A percentile compares a stretch with the other conserved stretches of the same genome.
These are phyloP conservation scores for Schizaphis graminum DNA, from an alignment of 2,888 invertebrate species.

Conservation along the genomic window DNA sequence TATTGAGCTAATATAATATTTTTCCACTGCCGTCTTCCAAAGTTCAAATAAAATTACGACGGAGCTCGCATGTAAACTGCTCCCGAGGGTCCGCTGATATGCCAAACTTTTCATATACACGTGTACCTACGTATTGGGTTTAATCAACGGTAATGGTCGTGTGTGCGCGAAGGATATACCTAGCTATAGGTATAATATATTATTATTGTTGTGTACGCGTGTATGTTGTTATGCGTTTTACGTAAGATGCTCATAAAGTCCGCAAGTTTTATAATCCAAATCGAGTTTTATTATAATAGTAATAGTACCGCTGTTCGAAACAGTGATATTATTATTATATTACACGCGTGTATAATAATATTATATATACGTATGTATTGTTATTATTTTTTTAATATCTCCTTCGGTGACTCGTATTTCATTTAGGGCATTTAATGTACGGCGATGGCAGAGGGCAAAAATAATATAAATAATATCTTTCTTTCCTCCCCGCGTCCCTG, in stretches of 20 bases:
- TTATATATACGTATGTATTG: conserved; percentile 40
- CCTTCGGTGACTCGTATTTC: conserved; percentile 50
- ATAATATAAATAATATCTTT: conserved; percentile 62
- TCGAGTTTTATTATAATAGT: conserved; percentile 52
- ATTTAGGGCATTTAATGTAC: conserved; percentile 47
- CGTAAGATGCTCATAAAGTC: conserved; percentile 55
- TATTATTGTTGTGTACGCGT: neutral
- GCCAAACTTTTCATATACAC: conserved; percentile 33
- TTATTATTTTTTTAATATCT: conserved; percentile 55
- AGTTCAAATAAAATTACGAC: conserved; percentile 61
- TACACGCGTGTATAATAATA: neutral
- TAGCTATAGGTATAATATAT: neutral
- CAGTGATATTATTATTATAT: conserved; percentile 27
- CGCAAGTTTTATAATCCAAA: conserved; percentile 53
- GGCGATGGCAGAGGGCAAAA: conserved; percentile 51
- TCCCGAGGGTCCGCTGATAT: conserved; percentile 51
- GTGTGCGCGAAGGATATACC: neutral
- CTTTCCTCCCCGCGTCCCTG: conserved; percentile 17
- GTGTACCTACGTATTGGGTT: conserved; percentile 27
- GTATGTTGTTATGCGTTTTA: conserved; percentile 20
- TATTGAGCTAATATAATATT: conserved; percentile 6
- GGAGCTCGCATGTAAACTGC: conserved; percentile 61
- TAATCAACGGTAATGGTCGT: conserved; percentile 64
- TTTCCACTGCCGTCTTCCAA: neutral
- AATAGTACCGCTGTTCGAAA: conserved; percentile 18